These are phyloP conservation scores for Poecilia wingei DNA, from an alignment of 2,797 vertebrate species.

Conservation along the genomic window DNA sequence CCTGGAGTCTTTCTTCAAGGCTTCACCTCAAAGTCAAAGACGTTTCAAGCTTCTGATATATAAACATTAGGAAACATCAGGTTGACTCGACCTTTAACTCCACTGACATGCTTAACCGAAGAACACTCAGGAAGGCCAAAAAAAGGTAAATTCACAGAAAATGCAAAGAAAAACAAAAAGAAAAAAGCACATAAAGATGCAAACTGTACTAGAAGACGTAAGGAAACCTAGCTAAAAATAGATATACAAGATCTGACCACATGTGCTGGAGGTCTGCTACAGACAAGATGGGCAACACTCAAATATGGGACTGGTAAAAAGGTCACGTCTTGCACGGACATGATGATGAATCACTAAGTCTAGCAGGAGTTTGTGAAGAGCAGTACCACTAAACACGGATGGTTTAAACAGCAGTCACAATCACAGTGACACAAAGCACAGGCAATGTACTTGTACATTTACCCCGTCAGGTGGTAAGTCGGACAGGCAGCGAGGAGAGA, in stretches of 20 bases:
- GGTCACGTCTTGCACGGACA: conserved; percentile 43
- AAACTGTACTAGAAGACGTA: conserved; percentile 24
- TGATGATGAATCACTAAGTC: conserved; percentile 40
- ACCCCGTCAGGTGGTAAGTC: conserved; percentile 82
- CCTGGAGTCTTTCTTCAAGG: conserved; percentile 13
- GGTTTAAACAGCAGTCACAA: conserved; percentile 55
- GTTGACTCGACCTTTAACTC: conserved; percentile 31
- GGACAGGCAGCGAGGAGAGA: conserved; percentile 82
- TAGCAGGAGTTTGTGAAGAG: conserved; percentile 44
- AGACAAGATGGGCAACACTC: conserved; percentile 20
- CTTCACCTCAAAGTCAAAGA: conserved; percentile 22
- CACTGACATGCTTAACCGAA: conserved; percentile 40
- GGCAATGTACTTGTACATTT: conserved; percentile 76
- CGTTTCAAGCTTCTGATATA: conserved; percentile 21
- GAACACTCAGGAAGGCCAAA: conserved; percentile 21
- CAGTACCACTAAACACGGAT: conserved; percentile 46
- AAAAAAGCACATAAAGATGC: conserved; percentile 34
- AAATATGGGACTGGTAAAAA: conserved; percentile 18
- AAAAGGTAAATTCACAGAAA: conserved; percentile 18
- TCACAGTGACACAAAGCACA: conserved; percentile 74
- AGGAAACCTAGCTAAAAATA: conserved; percentile 23
- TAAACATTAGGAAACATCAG: conserved; percentile 38
- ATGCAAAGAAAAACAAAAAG: conserved; percentile 14
- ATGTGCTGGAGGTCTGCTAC: conserved; percentile 27
- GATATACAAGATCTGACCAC: not conserved